Evolutionary conservation across 1,140 invertebrate genomes (phyloP), one percentile per base, ranked within the genome.

Genomic region (Globodera rostochiensis): DNA sequence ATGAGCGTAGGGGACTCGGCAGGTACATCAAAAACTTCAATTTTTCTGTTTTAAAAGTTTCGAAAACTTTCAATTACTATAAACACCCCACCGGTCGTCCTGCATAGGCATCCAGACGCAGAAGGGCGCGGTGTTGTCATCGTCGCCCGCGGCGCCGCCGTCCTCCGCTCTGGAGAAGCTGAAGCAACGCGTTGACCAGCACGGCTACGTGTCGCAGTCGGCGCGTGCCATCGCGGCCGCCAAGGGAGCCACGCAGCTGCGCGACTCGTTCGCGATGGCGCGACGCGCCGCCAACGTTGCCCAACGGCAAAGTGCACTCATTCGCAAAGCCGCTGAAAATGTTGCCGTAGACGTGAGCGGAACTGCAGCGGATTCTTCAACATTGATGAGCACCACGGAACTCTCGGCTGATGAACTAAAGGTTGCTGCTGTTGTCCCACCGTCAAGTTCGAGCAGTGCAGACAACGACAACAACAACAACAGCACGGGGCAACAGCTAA

Each of bases 181-280:
- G 46, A 47, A 53, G 25, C 25, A 50, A 25, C 64, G 60, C 53
- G 70, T 53, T 13, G 53, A 36, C 21, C 66, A 78, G 45, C 21
- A 78, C n/a, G 76, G 76, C 13, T 87, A 88, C 60, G 85, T 86
- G 49, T 86, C 86, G 21, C 86, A 86, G 67, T 82, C 79, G 21
- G 83, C 86, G 21, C 80, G 86, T 36, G 74, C 83, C 8, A 82
- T 86, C 50, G 47, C 60, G 21, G 84, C 85, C 47, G 82, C 86
- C n/a, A 87, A 82, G 74, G 84, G 50, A 45, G 84, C 84, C 11
- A 75, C 85, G 2, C 82, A 85, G 67, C 15, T 87, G 45, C 82
- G 84, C n/a, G 84, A 86, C 71, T 84, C 73, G 50, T 79, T 86
- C 45, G 85, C 81, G 11, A 36, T 86, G 47, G 73, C 86, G 9